A percentile compares a stretch with the other conserved stretches of the same genome.
phyloP scores from a whole-genome alignment of 1,140 invertebrate species.

The Elysia chlorotica region DNA sequence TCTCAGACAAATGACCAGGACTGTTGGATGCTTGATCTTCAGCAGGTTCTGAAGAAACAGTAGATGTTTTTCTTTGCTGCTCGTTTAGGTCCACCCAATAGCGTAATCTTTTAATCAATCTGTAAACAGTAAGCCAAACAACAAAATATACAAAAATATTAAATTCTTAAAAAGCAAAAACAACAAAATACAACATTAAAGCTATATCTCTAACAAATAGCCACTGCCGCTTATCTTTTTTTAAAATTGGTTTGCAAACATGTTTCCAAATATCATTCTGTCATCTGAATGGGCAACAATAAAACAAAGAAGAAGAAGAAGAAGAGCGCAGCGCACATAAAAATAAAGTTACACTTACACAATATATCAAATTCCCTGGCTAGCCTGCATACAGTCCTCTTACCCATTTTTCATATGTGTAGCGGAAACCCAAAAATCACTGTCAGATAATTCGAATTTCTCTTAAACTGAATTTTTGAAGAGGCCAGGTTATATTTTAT shows the following conservation, averaged over 20 bases:
- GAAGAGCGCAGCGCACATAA: too few species aligned
- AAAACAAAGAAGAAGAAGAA: not conserved
- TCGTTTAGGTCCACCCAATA: slow-evolving; percentile 72
- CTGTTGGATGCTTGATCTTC: not conserved
- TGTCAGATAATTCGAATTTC: too few species aligned
- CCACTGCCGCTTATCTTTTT: not conserved
- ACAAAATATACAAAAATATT: slow-evolving; percentile 6
- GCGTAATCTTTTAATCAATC: slow-evolving; percentile 72
- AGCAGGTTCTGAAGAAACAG: not conserved
- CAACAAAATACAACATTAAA: not conserved
- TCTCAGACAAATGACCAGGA: not conserved
- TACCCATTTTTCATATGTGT: too few species aligned
- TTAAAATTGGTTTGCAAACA: not conserved
- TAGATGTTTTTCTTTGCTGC: slow-evolving; percentile 61
- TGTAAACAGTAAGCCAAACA: slow-evolving; percentile 36
- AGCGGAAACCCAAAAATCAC: too few species aligned
- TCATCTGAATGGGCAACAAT: not conserved
- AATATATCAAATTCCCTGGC: too few species aligned
- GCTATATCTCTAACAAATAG: not conserved
- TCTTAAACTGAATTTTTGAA: too few species aligned
- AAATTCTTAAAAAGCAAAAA: not conserved
- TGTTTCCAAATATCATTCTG: not conserved
- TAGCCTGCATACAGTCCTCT: too few species aligned
- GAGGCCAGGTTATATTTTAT: too few species aligned
- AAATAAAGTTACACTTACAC: too few species aligned